phyloP scores from a whole-genome alignment of 2,888 invertebrate genomes.

The Hipparchia semele region DNA sequence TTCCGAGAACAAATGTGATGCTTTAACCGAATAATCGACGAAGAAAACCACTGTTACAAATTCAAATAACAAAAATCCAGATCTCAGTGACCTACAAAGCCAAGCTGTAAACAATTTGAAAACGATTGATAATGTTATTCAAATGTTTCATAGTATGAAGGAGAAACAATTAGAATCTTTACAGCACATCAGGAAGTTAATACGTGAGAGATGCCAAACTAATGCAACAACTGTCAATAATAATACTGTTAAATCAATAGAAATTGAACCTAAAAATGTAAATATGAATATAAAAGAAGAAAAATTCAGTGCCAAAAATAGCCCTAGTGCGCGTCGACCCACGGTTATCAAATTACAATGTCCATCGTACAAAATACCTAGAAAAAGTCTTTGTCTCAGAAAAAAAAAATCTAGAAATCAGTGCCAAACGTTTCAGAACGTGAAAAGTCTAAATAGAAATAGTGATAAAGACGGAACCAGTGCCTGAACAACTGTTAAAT shows the following conservation, averaged over 20 bases:
- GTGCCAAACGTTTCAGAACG: constrained; percentile 59
- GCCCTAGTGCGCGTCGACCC: constrained; percentile 44
- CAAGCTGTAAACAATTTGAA: constrained; percentile 57
- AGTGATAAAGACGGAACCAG: constrained; percentile 42
- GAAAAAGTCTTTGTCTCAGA: constrained; percentile 58
- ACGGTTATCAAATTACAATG: constrained; percentile 64
- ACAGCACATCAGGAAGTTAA: constrained; percentile 56
- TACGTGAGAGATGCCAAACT: constrained; percentile 48
- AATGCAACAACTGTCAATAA: constrained; percentile 43
- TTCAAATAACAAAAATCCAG: constrained; percentile 43
- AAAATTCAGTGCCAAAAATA: constrained; percentile 44
- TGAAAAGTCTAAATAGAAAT: constrained; percentile 55
- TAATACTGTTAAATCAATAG: constrained; percentile 45
- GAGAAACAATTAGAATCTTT: constrained; percentile 59
- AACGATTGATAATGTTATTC: constrained; percentile 59
- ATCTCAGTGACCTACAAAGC: constrained; percentile 54
- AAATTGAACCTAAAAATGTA: neutral
- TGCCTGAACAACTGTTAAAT: no score
- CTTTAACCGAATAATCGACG: constrained; percentile 50
- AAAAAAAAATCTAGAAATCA: constrained; percentile 63
- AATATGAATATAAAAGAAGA: constrained; percentile 37
- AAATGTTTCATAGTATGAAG: constrained; percentile 55
- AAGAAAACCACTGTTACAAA: constrained; percentile 62
- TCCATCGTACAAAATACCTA: constrained; percentile 71
- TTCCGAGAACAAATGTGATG: constrained; percentile 54